These are phyloP conservation scores for Frankliniella fusca DNA, from an alignment of 2,888 invertebrate species.

Conservation along the genomic window DNA sequence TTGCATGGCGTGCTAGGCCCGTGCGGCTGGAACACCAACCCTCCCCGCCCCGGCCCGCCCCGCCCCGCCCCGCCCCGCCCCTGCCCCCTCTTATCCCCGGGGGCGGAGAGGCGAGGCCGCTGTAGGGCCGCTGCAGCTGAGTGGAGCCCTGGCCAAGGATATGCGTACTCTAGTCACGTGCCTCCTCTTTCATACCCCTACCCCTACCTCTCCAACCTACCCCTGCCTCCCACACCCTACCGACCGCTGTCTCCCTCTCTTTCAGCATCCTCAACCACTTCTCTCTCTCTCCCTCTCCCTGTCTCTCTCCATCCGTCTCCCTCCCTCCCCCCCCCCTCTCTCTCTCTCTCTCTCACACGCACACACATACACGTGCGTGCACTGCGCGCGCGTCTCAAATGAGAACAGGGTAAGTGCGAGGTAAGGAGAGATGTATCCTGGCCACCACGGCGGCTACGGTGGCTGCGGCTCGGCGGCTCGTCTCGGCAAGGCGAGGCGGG, in stretches of 20 bases:
- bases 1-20: too few relatives aligned
- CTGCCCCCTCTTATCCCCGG: too few relatives aligned
- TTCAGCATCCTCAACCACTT: background rate
- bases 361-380: background rate
- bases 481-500: background rate
- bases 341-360: background rate
- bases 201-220: background rate
- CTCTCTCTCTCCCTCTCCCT: background rate
- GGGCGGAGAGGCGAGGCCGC: too few relatives aligned
- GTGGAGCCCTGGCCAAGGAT: background rate
- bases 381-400: background rate
- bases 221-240: background rate
- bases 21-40: too few relatives aligned
- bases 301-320: background rate
- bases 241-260: background rate
- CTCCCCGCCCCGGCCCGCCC: too few relatives aligned
- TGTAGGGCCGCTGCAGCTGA: too few relatives aligned
- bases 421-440: background rate
- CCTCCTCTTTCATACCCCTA: background rate
- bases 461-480: background rate
- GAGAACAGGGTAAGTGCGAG: background rate
- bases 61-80: too few relatives aligned
- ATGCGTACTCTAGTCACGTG: constrained; percentile 13
- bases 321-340: background rate
- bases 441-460: background rate